These are phyloP conservation scores for Chaitophorus viminalis DNA, from an alignment of 2,888 invertebrate genomes.

Conservation along the genomic window DNA sequence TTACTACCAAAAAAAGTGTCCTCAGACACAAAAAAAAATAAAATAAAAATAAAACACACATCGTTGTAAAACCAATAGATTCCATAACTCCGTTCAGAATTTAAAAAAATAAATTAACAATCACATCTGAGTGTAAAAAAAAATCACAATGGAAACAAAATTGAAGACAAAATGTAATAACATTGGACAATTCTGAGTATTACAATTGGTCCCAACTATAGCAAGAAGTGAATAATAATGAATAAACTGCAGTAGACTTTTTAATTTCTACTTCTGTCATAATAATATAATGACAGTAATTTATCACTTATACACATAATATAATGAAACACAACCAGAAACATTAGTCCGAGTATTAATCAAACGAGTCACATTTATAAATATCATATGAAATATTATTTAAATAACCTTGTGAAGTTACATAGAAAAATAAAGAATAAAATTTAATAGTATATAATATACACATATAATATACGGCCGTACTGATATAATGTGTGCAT, in stretches of 20 bases:
- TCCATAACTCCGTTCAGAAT: no score
- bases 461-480: no score
- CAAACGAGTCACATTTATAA: neutral
- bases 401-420: no score
- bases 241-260: slow-evolving; percentile 7
- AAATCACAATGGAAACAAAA: neutral
- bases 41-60: no score
- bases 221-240: neutral
- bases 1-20: no score
- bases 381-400: no score
- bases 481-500: no score
- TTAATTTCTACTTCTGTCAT: slow-evolving; percentile 24
- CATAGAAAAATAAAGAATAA: no score
- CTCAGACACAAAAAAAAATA: no score
- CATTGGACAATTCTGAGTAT: neutral
- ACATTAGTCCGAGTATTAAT: neutral
- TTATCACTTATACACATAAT: slow-evolving; percentile 3
- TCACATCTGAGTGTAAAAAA: neutral
- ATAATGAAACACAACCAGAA: slow-evolving; percentile 4
- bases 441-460: no score
- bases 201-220: neutral
- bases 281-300: slow-evolving; percentile 4
- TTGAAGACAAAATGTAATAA: neutral
- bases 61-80: no score
- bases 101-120: neutral